Conservation (phyloP, 2,888 invertebrate genomes). For the Patella caerulea region DNA sequence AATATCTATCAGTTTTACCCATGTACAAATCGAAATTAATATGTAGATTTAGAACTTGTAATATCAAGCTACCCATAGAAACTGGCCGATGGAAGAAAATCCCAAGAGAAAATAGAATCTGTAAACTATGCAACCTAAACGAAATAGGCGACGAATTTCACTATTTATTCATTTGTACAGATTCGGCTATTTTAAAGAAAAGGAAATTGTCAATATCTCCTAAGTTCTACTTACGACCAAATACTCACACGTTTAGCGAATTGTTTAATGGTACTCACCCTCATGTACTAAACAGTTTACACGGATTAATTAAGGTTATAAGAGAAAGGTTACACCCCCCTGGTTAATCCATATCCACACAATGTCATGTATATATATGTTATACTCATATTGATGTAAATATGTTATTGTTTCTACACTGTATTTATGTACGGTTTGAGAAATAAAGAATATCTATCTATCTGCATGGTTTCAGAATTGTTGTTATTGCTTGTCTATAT, state of each 20-base stretch:
- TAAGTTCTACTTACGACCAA: not conserved
- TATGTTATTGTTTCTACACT: too few species aligned
- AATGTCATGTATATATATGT: not conserved
- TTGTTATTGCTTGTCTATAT: too few species aligned
- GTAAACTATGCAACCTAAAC: too few species aligned
- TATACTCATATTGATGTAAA: too few species aligned
- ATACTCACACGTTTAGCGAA: not conserved
- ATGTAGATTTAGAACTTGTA: slow-evolving; percentile 1
- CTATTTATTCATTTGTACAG: not conserved
- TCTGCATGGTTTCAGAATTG: too few species aligned
- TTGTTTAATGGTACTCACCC: not conserved
- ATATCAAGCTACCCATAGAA: not conserved
- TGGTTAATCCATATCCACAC: not conserved
- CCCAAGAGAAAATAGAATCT: not conserved
- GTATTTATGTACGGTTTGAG: too few species aligned
- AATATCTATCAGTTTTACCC: not conserved
- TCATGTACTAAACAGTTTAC: not conserved
- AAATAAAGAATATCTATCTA: too few species aligned
- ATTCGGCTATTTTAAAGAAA: not conserved
- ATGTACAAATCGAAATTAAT: not conserved
- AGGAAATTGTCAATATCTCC: not conserved
- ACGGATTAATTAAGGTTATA: not conserved
- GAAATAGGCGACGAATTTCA: not conserved
- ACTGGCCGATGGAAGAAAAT: not conserved
- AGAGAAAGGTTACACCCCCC: too few species aligned